These are phyloP conservation scores for Ursus arctos DNA, from an alignment of 2,113 vertebrate genomes.

Conservation along the genomic window DNA sequence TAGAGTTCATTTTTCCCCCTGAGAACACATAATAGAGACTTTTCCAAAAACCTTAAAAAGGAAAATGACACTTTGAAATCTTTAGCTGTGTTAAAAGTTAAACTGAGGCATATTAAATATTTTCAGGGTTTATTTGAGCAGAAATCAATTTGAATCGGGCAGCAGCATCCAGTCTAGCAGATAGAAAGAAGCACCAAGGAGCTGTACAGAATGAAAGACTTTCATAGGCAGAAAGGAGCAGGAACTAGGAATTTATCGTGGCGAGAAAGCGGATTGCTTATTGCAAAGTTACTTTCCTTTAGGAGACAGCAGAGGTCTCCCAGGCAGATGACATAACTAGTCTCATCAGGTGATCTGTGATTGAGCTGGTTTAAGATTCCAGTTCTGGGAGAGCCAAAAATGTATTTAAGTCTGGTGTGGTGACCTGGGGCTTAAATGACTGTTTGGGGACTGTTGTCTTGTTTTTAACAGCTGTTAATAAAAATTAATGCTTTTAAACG, in stretches of 20 bases:
- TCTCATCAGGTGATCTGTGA: background rate
- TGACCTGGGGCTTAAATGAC: background rate
- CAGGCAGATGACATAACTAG: background rate
- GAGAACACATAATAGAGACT: background rate
- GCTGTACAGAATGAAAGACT: background rate
- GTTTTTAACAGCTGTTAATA: slow-evolving; percentile 1
- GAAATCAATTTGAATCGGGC: background rate
- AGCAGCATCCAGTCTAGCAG: background rate
- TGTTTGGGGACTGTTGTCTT: background rate
- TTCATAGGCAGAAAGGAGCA: background rate
- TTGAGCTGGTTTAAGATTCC: background rate
- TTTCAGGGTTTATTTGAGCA: background rate
- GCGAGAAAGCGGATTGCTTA: background rate
- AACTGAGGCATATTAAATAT: background rate
- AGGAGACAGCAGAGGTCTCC: background rate
- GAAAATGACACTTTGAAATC: slow-evolving; percentile 29
- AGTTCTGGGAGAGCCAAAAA: background rate
- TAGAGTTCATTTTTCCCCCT: background rate
- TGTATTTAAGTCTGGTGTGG: background rate
- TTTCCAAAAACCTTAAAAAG: slow-evolving; percentile 45
- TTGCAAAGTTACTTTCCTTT: background rate
- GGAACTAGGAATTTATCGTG: background rate
- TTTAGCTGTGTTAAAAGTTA: slow-evolving; percentile 16
- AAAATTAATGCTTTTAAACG: slow-evolving; percentile 38
- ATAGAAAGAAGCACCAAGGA: background rate